Evolutionary conservation across 2,888 invertebrate species (phyloP).

Genomic region (Heliconius ismenius): DNA sequence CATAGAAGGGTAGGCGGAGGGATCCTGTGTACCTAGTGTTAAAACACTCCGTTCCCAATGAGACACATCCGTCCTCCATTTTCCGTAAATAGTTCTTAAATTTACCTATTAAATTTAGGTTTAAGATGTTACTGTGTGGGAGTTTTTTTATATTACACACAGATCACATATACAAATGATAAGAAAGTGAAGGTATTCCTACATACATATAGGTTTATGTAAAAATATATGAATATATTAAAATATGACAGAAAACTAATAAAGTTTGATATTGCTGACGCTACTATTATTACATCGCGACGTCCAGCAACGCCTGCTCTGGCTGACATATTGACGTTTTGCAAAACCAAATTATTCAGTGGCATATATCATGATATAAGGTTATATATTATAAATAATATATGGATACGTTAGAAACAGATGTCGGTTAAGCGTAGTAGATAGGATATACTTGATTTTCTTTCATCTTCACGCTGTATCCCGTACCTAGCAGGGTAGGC

Average conservation of each 20-base stretch:
- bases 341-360: constrained; percentile 21
- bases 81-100: too few species aligned
- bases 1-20: too few species aligned
- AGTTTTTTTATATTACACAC: too few species aligned
- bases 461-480: neutral
- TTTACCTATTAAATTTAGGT: too few species aligned
- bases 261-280: constrained; percentile 2
- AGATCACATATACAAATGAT: too few species aligned
- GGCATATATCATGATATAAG: neutral
- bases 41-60: too few species aligned
- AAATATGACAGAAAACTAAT: constrained; percentile 8
- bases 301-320: neutral
- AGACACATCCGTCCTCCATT: too few species aligned
- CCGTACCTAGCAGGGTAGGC: neutral
- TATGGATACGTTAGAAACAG: neutral
- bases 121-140: too few species aligned
- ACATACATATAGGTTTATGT: neutral
- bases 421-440: neutral
- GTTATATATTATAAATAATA: neutral
- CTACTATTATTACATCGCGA: constrained; percentile 1
- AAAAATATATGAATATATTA: neutral
- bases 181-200: too few species aligned
- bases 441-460: neutral
- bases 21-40: too few species aligned
- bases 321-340: constrained; percentile 23